Percentiles rank a stretch among this genome's conserved stretches.
phyloP scores from a whole-genome alignment of 2,113 vertebrate species.

The Platycercus adscitus region DNA sequence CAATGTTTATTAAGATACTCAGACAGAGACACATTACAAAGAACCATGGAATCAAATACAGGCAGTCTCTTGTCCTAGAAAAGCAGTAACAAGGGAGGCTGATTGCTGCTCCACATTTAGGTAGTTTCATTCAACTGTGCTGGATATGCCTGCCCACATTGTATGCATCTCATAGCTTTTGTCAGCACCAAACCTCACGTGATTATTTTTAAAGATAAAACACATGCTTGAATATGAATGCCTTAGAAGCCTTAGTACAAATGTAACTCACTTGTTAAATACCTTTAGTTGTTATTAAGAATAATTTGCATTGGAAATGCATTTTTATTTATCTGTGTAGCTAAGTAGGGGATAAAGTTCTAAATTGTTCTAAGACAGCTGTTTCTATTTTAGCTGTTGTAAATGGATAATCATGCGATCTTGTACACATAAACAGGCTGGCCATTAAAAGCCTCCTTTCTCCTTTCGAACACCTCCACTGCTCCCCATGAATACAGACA shows the following conservation, averaged over 20 bases:
- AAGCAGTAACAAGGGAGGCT: constrained; percentile 1
- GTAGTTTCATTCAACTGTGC: background rate
- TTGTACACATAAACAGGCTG: constrained; percentile 13
- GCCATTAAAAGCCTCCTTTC: background rate
- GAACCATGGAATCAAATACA: background rate
- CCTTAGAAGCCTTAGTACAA: background rate
- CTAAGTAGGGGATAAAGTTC: constrained; percentile 24
- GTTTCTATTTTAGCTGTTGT: constrained; percentile 45
- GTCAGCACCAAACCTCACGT: background rate
- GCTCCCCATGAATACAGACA: background rate
- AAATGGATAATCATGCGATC: constrained; percentile 12
- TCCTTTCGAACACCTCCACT: background rate
- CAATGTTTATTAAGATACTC: constrained; percentile 5
- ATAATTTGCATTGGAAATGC: constrained; percentile 42
- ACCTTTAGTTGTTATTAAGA: background rate
- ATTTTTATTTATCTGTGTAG: constrained; percentile 13
- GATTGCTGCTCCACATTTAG: background rate
- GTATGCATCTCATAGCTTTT: background rate
- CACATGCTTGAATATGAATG: background rate
- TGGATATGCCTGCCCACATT: background rate
- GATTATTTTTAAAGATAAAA: background rate
- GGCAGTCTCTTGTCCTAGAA: background rate
- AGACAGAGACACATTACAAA: background rate
- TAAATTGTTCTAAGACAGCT: constrained; percentile 50
- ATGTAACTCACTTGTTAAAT: constrained; percentile 17